Evolutionary conservation across 35 echinoderm and acorn worm genomes (phyloP), one percentile per base, ranked within the genome.

Genomic region (Lytechinus pictus): DNA sequence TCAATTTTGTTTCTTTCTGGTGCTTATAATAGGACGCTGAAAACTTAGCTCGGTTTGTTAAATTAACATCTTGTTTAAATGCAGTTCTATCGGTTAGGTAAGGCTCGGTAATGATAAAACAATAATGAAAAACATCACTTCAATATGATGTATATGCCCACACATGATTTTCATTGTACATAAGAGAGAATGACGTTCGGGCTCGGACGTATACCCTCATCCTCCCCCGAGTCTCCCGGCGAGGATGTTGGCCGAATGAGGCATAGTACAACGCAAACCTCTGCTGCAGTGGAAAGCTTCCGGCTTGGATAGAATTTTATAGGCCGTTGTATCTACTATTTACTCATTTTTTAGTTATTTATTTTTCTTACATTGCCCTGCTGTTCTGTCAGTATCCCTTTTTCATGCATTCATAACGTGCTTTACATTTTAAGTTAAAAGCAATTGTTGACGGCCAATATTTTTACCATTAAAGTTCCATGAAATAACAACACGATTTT

Each of bases 211-310:
- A 27, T 44, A 44, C 33, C 66, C 66, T 19, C 21, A 79, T 79
- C 66, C 66, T 79, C 66, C 66, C 66, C 66, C 66, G 66, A 79
- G 66, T 79, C 28, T 21, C 9, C 52, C 9, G 88, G 88, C 88
- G 88, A 54, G 88, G 88, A 90, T 54, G 28, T 90, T 10, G 88
- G 88, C 88, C 88, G 88, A 90, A 44, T 90, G 88, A 90, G 88
- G 88, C 88, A 54, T 90, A 79, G 66, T 24, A 79, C 66, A 79
- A 79, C 66, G 66, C 5, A 79, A 24, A 24, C 66, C 66, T 79
- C 2, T 79, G 5, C 66, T 79, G 66, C 66, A 79, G 66, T 24
- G n/a, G 19, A n/a, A 1, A 79, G 19, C 66, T 79, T 79, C 66
- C 66, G 66, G 66, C 66, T 79, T 8, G 66, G 19, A 79, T 7